Percentiles rank a stretch among this genome's conserved stretches.
These are phyloP conservation scores for Bicyclus anynana DNA, from an alignment of 1,140 invertebrate genomes.

Conservation along the genomic window DNA sequence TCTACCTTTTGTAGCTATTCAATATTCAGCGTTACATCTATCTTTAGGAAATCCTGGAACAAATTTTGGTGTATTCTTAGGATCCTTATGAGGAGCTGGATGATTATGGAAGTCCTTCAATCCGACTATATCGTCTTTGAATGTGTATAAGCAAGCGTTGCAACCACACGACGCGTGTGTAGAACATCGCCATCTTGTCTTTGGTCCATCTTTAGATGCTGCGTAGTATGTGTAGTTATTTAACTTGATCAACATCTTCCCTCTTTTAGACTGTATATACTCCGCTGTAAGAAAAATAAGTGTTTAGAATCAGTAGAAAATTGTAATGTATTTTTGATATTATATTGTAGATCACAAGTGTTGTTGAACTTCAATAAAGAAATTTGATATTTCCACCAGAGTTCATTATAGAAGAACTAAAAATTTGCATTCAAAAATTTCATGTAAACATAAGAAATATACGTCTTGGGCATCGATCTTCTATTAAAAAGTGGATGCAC, in stretches of 20 bases:
- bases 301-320: background rate
- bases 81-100: constrained; percentile 1
- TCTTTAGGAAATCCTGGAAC: background rate
- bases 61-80: background rate
- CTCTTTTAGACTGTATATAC: constrained; percentile 21
- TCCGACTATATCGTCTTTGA: constrained; percentile 20
- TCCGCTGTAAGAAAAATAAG: constrained; percentile 9
- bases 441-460: too few relatives aligned
- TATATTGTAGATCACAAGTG: too few relatives aligned
- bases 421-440: too few relatives aligned
- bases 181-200: constrained; percentile 18
- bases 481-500: too few relatives aligned
- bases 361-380: too few relatives aligned
- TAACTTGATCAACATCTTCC: constrained; percentile 21
- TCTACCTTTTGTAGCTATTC: too few relatives aligned
- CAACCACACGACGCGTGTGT: constrained; percentile 24
- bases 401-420: too few relatives aligned
- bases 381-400: too few relatives aligned
- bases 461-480: too few relatives aligned
- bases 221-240: constrained; percentile 26
- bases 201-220: constrained; percentile 12
- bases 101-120: constrained; percentile 30
- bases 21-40: background rate
- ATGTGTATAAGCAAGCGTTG: constrained; percentile 22
- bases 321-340: too few relatives aligned